These are phyloP conservation scores for Crocuta crocuta DNA, from an alignment of 2,113 vertebrate genomes.

Conservation along the genomic window DNA sequence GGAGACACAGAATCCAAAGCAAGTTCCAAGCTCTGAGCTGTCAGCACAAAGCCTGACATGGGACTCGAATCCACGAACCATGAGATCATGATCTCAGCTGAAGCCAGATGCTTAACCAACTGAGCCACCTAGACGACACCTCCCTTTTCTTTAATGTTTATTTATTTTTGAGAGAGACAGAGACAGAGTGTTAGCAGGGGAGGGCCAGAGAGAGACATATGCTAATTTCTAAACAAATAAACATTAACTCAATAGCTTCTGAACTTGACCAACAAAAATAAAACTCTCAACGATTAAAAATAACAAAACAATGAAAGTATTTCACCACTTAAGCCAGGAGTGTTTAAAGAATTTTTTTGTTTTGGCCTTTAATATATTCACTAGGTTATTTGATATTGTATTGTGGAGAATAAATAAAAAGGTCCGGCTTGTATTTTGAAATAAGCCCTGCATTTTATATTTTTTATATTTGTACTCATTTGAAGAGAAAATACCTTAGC, in stretches of 20 bases:
- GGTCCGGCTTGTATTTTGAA: neutral
- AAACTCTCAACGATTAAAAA: neutral
- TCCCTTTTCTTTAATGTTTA: too few species aligned
- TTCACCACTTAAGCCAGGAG: neutral
- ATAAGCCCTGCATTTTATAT: neutral
- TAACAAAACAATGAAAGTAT: neutral
- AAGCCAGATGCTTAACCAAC: too few species aligned
- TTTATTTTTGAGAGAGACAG: too few species aligned
- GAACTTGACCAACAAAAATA: neutral
- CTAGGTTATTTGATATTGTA: neutral
- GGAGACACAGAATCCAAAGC: too few species aligned
- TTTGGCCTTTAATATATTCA: slow-evolving; percentile 36
- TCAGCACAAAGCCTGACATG: too few species aligned
- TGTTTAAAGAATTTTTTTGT: neutral
- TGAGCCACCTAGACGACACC: too few species aligned
- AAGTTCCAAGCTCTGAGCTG: too few species aligned
- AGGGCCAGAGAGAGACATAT: neutral
- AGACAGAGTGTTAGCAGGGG: too few species aligned
- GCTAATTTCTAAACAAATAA: neutral
- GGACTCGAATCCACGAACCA: too few species aligned
- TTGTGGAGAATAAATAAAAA: neutral
- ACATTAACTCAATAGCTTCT: neutral
- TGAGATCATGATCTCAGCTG: too few species aligned
- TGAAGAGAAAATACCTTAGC: neutral
- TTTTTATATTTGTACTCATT: neutral